Percentiles rank a stretch among this genome's conserved stretches.
phyloP scores from a whole-genome alignment of 2,797 vertebrate genomes.

The Malurus leucopterus region DNA sequence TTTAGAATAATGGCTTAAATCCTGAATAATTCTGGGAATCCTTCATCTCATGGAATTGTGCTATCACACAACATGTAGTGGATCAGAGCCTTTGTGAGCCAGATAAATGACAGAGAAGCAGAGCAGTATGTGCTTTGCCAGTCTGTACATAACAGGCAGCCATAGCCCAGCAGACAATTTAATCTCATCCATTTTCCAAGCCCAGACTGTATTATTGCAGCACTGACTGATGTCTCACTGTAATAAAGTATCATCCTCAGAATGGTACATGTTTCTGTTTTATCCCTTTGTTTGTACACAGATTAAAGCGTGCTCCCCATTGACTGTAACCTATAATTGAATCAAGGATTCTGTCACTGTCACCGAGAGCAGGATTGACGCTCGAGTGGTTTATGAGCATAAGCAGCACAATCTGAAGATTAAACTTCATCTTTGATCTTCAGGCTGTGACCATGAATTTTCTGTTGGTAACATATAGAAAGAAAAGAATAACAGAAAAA shows the following conservation, averaged over 20 bases:
- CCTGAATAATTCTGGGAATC: background rate
- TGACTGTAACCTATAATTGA: conserved; percentile 49
- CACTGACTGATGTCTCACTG: background rate
- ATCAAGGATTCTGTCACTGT: conserved; percentile 14
- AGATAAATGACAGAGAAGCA: background rate
- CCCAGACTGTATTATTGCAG: background rate
- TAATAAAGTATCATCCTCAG: conserved; percentile 47
- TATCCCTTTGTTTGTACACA: conserved; percentile 65
- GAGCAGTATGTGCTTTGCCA: background rate
- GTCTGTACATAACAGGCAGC: background rate
- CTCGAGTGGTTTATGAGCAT: conserved; percentile 32
- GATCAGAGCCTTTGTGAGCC: background rate
- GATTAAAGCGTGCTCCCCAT: conserved; percentile 55
- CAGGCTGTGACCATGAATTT: conserved; percentile 4
- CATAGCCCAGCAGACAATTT: conserved; percentile 13
- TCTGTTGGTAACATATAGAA: conserved; percentile 18
- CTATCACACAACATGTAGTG: background rate
- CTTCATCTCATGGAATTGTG: background rate
- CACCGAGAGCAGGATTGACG: background rate
- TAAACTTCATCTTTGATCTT: conserved; percentile 51
- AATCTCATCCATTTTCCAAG: conserved; percentile 18
- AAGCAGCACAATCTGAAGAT: conserved; percentile 39
- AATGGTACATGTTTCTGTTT: conserved; percentile 47
- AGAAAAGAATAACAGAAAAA: conserved; percentile 1
- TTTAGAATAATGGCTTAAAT: conserved; percentile 35